These are phyloP conservation scores for Argyresthia goedartella DNA, from an alignment of 2,888 invertebrate genomes.

Conservation along the genomic window DNA sequence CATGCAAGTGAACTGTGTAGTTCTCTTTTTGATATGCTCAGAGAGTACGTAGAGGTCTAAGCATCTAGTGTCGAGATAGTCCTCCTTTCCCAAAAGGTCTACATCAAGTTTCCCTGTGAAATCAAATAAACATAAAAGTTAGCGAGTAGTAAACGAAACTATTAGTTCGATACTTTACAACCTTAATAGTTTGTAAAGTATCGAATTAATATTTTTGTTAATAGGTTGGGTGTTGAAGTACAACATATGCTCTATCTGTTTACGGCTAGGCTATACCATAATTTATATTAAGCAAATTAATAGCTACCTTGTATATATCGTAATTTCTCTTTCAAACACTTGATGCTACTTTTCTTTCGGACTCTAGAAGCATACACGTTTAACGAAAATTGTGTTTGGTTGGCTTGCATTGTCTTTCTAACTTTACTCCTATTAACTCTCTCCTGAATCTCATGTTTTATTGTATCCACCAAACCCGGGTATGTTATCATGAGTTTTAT, in stretches of 20 bases:
- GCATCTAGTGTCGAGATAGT: slow-evolving; percentile 45
- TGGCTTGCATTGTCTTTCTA: slow-evolving; percentile 27
- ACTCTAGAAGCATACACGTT: slow-evolving; percentile 59
- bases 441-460: slow-evolving; percentile 38
- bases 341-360: slow-evolving; percentile 57
- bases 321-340: slow-evolving; percentile 58
- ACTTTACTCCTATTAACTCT: slow-evolving; percentile 33
- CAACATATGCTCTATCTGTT: neutral
- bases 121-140: neutral
- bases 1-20: slow-evolving; percentile 40
- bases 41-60: slow-evolving; percentile 58
- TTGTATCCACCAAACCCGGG: slow-evolving; percentile 43
- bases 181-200: too few species aligned
- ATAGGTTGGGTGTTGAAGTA: neutral
- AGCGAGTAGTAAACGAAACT: neutral
- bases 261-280: neutral
- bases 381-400: slow-evolving; percentile 28
- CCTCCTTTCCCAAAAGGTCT: slow-evolving; percentile 35
- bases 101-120: slow-evolving; percentile 22
- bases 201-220: too few species aligned
- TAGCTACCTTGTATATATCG: slow-evolving; percentile 48
- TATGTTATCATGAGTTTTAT: slow-evolving; percentile 59
- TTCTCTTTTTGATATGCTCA: slow-evolving; percentile 54
- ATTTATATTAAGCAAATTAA: neutral
- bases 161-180: neutral